Evolutionary conservation across 2,113 vertebrate species (phyloP), one percentile per base, ranked within the genome.

Genomic region (Phrynocephalus versicolor): DNA sequence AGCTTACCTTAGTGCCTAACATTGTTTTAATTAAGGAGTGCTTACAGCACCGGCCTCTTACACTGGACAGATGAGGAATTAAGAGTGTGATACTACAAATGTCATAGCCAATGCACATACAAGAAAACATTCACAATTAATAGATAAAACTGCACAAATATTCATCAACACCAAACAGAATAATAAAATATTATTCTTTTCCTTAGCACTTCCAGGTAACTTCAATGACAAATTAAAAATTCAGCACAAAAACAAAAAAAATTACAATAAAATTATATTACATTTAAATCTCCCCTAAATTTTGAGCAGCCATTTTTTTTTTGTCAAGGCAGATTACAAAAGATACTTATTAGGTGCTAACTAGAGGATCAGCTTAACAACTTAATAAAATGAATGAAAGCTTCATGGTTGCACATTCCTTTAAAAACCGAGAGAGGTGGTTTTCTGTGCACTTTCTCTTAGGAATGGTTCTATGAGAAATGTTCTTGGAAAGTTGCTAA

Each of bases 171-270:
- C 30, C 13, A 76, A 55, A 15, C 45, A n/a, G n/a, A n/a, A n/a
- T n/a, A 65, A 73, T 70, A 51, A 51, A 51, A 10, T 10, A 51
- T 51, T 51, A 51, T 51, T 51, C 10, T 51, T 51, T 10, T 51
- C 45, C 5, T 51, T 51, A 5, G 10, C 45, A 6, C 10, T 51
- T 51, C 45, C 74, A 18, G 39, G 14, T 82, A 81, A 55, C 1
- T 65, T 33, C 64, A 81, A 45, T 3, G 77, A 57, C 21, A 84
- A 74, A 76, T 8, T 67, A 81, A 62, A 75, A 87, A 84, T 1
- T 10, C 6, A 81, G 76, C 3, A 69, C 27, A n/a, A 87, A 79
- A 30, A 87, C 4, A 88, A 92, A 30, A 33, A 58, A 58, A 23
- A 10, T 14, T 4, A 41, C 27, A 4, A 8, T 23, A 79, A 79